phyloP scores from a whole-genome alignment of 2,113 vertebrate genomes.

The Danionella cerebrum region DNA sequence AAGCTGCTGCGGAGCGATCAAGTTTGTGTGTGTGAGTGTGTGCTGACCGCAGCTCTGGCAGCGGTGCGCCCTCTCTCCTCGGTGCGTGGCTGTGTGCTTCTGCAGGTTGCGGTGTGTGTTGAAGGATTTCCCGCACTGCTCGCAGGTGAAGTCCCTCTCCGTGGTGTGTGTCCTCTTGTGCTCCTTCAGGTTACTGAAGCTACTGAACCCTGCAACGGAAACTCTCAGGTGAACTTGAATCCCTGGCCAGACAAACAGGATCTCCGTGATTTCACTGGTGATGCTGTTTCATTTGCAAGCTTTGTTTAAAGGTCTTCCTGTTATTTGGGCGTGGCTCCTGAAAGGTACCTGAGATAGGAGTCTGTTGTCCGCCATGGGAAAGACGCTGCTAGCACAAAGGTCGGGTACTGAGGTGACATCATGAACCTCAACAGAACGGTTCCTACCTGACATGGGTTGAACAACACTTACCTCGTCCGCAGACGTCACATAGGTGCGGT shows the following conservation, averaged over 20 bases:
- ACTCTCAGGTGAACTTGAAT: neutral
- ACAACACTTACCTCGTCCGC: conserved; percentile 77
- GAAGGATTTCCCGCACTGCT: conserved; percentile 93
- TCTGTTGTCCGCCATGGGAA: too few relatives aligned
- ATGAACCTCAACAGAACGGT: too few relatives aligned
- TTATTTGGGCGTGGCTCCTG: too few relatives aligned
- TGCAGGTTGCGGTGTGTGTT: conserved; percentile 90
- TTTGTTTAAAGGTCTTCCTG: too few relatives aligned
- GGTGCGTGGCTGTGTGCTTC: conserved; percentile 83
- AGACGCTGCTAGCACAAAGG: too few relatives aligned
- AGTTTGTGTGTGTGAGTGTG: neutral
- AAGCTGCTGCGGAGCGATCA: too few relatives aligned
- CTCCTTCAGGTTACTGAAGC: conserved; percentile 94
- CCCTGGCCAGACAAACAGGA: too few relatives aligned
- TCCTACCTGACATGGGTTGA: too few relatives aligned
- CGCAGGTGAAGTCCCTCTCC: conserved; percentile 89
- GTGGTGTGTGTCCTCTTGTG: conserved; percentile 89
- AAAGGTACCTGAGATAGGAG: too few relatives aligned
- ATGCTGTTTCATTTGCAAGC: too few relatives aligned
- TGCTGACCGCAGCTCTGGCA: conserved; percentile 82
- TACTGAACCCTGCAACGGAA: conserved; percentile 82
- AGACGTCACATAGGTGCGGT: conserved; percentile 92
- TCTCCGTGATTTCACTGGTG: too few relatives aligned
- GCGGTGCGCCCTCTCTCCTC: conserved; percentile 84
- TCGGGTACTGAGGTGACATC: too few relatives aligned